These are phyloP conservation scores for Lapara coniferarum DNA, from an alignment of 2,888 invertebrate species.

Conservation along the genomic window DNA sequence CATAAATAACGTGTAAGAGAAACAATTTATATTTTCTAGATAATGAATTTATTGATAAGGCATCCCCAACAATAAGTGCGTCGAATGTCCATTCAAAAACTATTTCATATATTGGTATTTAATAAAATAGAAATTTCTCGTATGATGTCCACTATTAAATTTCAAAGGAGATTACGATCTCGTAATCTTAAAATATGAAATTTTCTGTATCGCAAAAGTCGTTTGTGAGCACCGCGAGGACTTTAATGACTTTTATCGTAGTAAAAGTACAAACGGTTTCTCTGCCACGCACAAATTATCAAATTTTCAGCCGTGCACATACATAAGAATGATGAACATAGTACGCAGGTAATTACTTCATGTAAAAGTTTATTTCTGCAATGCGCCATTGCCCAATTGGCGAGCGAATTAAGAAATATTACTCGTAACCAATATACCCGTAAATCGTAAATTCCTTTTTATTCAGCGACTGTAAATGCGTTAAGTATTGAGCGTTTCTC, in stretches of 20 bases:
- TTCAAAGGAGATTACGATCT: slow-evolving; percentile 69
- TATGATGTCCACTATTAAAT: slow-evolving; percentile 69
- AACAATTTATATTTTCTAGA: neutral
- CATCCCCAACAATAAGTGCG: neutral
- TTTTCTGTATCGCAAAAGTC: slow-evolving; percentile 60
- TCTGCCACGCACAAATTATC: slow-evolving; percentile 62
- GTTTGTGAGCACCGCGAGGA: slow-evolving; percentile 62
- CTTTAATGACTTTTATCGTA: slow-evolving; percentile 64
- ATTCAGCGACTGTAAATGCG: slow-evolving; percentile 37
- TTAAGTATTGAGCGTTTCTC: slow-evolving; percentile 39
- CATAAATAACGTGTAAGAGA: slow-evolving; percentile 23
- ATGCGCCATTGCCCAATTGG: slow-evolving; percentile 60
- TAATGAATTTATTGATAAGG: slow-evolving; percentile 2
- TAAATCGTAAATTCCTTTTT: slow-evolving; percentile 43
- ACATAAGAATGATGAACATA: slow-evolving; percentile 44
- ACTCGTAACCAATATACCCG: slow-evolving; percentile 42
- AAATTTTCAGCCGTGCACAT: slow-evolving; percentile 41
- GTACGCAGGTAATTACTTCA: slow-evolving; percentile 54
- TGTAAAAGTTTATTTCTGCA: slow-evolving; percentile 64
- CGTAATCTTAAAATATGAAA: slow-evolving; percentile 70
- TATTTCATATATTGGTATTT: slow-evolving; percentile 38
- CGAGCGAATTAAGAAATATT: slow-evolving; percentile 54
- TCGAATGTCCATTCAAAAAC: neutral
- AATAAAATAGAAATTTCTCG: slow-evolving; percentile 55
- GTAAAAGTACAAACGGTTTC: slow-evolving; percentile 69